phyloP scores from a whole-genome alignment of 2,113 vertebrate genomes.

The Prolemur simus region DNA sequence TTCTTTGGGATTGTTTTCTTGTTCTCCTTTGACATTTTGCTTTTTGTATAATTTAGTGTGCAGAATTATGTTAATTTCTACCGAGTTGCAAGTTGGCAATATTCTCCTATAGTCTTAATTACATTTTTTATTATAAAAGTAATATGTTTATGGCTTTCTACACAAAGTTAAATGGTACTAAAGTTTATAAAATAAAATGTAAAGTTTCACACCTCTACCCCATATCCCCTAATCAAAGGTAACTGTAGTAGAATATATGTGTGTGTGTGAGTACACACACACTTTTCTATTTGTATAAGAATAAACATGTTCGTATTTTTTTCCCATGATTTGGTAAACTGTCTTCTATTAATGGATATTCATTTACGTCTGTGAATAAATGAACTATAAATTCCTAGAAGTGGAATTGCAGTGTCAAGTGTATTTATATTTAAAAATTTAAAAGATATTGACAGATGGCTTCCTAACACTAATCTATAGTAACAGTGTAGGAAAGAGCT shows the following conservation, averaged over 20 bases:
- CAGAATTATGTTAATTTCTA: not conserved
- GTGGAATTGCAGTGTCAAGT: not conserved
- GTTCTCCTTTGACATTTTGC: not conserved
- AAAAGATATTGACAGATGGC: not conserved
- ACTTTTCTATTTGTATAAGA: not conserved
- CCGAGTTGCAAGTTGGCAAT: not conserved
- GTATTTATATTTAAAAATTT: not conserved
- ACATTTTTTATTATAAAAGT: not conserved
- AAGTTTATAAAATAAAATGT: slow-evolving; percentile 4
- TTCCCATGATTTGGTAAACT: not conserved
- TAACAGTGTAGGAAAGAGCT: not conserved
- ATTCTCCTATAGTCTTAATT: not conserved
- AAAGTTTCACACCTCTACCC: not conserved
- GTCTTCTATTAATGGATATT: not conserved
- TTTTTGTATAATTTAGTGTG: not conserved
- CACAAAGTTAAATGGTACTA: not conserved
- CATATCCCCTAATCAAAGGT: not conserved
- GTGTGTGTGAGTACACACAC: not conserved
- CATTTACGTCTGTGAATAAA: not conserved
- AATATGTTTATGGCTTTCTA: not conserved
- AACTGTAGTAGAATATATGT: not conserved
- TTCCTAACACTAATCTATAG: not conserved
- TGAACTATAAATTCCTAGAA: not conserved
- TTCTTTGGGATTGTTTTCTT: slow-evolving; percentile 34
- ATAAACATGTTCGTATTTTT: not conserved